Evolutionary conservation across 2,113 vertebrate genomes (phyloP), one percentile per base, ranked within the genome.

Genomic region (Mionectes macconnelli): DNA sequence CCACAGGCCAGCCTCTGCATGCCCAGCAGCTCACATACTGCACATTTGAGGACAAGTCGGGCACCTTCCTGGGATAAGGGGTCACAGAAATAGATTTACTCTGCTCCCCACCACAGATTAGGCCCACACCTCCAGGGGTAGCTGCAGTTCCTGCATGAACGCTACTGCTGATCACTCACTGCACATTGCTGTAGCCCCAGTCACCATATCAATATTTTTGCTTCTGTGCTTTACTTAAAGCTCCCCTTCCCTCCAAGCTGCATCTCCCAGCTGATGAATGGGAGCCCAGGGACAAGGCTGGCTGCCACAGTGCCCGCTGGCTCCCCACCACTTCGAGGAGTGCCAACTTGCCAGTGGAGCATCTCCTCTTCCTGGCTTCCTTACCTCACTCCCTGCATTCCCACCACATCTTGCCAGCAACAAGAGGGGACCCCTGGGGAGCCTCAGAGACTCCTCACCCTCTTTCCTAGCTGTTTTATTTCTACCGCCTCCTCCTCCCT

Each of bases 171-270:
- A 81, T 39, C 0, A 0, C 23, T 84, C 23, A n/a, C 39, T 5
- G 13, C 0, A 0, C 16, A 20, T 21, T 91, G 63, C 55, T 7
- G 0, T 12, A 37, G 21, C 27, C 40, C 18, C 21, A 33, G 0
- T 37, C 35, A 37, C 20, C 13, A 12, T 21, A 49, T 39, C 64
- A 30, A 20, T 62, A 57, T 21, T 83, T 92, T 66, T 80, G 30
- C 17, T 84, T 87, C 74, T 84, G 27, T 91, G 40, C 50, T 83
- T 77, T 68, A 74, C 49, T 89, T 56, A 91, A 85, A 68, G 18
- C 1, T 4, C 17, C 8, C 47, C 31, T 85, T 63, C 30, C 56
- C 21, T 75, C 66, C 47, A 21, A 52, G n/a, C 12, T 66, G 67
- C 64, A 68, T 49, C 35, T 89, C 56, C 50, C 40, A 68, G 73